Conservation (phyloP, 2,113 vertebrate species). For the Hippopotamus amphibius region DNA sequence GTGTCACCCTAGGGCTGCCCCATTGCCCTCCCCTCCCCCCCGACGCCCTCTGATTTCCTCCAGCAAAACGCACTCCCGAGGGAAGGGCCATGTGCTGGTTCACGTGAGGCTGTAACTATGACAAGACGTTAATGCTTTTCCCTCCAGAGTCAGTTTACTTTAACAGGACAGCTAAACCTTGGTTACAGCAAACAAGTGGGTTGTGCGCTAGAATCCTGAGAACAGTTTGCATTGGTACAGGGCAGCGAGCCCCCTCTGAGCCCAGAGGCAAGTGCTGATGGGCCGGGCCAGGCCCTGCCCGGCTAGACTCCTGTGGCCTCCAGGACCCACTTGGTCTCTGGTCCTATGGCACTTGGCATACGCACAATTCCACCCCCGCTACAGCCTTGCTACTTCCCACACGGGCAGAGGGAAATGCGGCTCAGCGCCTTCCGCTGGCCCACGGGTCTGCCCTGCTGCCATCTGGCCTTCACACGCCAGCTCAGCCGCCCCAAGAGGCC, state of each 20-base stretch:
- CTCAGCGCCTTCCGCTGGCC: not conserved
- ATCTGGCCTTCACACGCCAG: not conserved
- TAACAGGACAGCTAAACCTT: not conserved
- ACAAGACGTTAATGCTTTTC: not conserved
- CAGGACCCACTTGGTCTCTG: not conserved
- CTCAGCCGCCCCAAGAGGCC: not conserved
- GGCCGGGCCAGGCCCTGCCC: accelerated
- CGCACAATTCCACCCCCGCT: accelerated
- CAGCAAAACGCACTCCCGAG: not conserved
- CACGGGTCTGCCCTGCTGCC: not conserved
- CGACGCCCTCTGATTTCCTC: not conserved
- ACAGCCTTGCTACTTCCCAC: not conserved
- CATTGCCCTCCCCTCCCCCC: not conserved
- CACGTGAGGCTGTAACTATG: not conserved
- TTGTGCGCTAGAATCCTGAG: not conserved
- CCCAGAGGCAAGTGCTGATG: not conserved
- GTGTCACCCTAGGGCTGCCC: not conserved
- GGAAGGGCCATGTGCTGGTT: not conserved
- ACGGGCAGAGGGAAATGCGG: not conserved
- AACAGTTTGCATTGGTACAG: not conserved
- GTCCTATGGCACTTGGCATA: not conserved
- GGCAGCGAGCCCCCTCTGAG: not conserved
- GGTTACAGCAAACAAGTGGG: not conserved
- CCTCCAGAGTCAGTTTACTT: not conserved
- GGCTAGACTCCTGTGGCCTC: not conserved